Conservation (phyloP, 2,113 vertebrate species). For the Salvelinus fontinalis region DNA sequence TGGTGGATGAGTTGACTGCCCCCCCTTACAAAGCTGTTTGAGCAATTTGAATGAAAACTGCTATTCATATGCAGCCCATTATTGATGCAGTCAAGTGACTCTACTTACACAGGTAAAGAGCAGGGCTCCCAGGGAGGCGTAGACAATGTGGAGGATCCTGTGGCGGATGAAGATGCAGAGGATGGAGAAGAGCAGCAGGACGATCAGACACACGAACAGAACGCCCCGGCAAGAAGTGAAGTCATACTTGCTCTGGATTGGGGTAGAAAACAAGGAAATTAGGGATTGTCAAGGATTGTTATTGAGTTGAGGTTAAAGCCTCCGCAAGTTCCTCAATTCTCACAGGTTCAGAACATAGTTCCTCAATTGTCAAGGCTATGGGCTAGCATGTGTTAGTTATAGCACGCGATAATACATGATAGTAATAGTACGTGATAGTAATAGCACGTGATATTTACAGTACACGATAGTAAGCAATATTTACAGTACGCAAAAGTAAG, state of each 20-base stretch:
- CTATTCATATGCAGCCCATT: not conserved
- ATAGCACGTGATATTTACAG: too few species aligned
- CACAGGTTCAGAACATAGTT: not conserved
- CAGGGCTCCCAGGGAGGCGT: constrained; percentile 88
- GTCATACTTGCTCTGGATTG: constrained; percentile 89
- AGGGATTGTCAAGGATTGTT: not conserved
- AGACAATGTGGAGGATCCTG: constrained; percentile 90
- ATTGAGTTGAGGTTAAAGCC: not conserved
- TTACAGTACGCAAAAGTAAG: too few species aligned
- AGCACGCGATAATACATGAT: too few species aligned
- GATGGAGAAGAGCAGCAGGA: constrained; percentile 87
- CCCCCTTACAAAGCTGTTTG: too few species aligned
- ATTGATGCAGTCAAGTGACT: too few species aligned
- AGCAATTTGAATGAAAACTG: too few species aligned
- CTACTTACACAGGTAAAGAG: constrained; percentile 94
- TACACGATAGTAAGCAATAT: too few species aligned
- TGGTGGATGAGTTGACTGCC: too few species aligned
- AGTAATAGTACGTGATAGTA: too few species aligned
- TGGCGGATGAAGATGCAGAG: constrained; percentile 94
- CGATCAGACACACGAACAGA: constrained; percentile 90
- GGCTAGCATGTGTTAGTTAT: too few species aligned
- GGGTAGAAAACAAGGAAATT: not conserved
- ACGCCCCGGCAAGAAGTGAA: constrained; percentile 93
- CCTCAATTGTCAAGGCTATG: too few species aligned
- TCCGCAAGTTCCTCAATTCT: not conserved